phyloP scores from a whole-genome alignment of 2,797 vertebrate genomes.

The Microcaecilia unicolor region DNA sequence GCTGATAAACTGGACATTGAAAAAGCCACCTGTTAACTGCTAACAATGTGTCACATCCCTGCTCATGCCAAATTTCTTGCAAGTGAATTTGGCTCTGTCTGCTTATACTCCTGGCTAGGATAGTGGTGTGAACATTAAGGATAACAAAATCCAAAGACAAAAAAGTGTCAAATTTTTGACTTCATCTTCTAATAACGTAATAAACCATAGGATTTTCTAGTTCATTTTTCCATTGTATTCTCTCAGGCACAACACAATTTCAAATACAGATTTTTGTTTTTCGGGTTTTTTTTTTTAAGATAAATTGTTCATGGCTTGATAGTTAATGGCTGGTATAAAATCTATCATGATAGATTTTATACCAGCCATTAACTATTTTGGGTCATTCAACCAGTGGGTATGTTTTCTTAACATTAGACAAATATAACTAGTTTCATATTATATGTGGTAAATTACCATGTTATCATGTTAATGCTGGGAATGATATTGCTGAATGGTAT shows the following conservation, averaged over 20 bases:
- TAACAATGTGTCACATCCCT: constrained; percentile 64
- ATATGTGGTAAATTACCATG: no score
- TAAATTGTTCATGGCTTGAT: constrained; percentile 21
- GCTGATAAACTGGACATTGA: constrained; percentile 67
- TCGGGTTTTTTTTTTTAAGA: constrained; percentile 48
- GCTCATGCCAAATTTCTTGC: constrained; percentile 56
- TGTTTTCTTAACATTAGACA: no score
- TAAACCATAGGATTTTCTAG: constrained; percentile 55
- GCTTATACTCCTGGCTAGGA: constrained; percentile 56
- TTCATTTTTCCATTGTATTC: constrained; percentile 50
- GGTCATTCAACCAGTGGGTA: no score
- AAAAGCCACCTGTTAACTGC: constrained; percentile 71
- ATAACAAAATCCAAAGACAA: constrained; percentile 62
- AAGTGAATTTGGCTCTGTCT: constrained; percentile 66
- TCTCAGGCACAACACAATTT: constrained; percentile 41
- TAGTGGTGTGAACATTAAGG: constrained; percentile 66
- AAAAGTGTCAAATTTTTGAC: constrained; percentile 63
- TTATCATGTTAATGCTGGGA: no score
- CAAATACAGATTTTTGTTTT: no score
- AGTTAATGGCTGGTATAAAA: constrained; percentile 32
- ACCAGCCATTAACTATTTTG: constrained; percentile 27
- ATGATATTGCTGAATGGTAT: no score
- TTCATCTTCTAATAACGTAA: constrained; percentile 59
- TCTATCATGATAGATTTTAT: constrained; percentile 22
- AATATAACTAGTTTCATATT: constrained; percentile 30